Evolutionary conservation across 2,113 vertebrate genomes (phyloP).

Genomic region (Oryzias javanicus): DNA sequence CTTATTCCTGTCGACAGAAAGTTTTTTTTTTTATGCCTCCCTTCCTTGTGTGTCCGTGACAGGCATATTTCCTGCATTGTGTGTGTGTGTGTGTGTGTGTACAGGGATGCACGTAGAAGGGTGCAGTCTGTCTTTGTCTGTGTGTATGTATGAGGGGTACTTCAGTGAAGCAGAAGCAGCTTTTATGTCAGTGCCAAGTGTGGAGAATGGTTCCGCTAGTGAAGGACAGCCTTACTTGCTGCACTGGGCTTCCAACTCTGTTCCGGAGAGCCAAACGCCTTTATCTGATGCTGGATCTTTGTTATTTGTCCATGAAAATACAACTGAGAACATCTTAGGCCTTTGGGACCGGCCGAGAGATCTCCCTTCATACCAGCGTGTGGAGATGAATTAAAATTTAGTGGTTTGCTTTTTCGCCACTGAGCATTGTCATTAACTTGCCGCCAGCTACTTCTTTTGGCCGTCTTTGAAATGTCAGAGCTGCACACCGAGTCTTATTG

Average conservation of each 20-base stretch:
- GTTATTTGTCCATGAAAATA: conserved; percentile 80
- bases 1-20: conserved; percentile 74
- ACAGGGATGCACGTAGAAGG: conserved; percentile 25
- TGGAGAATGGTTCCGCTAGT: conserved; percentile 70
- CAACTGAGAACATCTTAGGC: conserved; percentile 77
- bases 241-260: conserved; percentile 73
- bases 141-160: conserved; percentile 44
- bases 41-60: conserved; percentile 65
- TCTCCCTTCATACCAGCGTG: conserved; percentile 60
- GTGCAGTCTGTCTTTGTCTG: conserved; percentile 45
- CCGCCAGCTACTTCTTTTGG: conserved; percentile 41
- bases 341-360: conserved; percentile 68
- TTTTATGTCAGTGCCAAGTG: conserved; percentile 79
- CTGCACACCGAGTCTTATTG: conserved; percentile 41
- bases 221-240: conserved; percentile 70
- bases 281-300: conserved; percentile 76
- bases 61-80: conserved; percentile 70
- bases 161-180: conserved; percentile 66
- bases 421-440: conserved; percentile 59
- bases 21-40: conserved; percentile 68
- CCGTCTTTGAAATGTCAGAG: conserved; percentile 61
- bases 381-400: conserved; percentile 66
- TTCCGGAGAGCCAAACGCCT: conserved; percentile 72
- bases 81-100: conserved; percentile 36
- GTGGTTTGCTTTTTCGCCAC: conserved; percentile 52